Conservation (phyloP, 2,797 vertebrate species). For the Xyrichtys novacula region DNA sequence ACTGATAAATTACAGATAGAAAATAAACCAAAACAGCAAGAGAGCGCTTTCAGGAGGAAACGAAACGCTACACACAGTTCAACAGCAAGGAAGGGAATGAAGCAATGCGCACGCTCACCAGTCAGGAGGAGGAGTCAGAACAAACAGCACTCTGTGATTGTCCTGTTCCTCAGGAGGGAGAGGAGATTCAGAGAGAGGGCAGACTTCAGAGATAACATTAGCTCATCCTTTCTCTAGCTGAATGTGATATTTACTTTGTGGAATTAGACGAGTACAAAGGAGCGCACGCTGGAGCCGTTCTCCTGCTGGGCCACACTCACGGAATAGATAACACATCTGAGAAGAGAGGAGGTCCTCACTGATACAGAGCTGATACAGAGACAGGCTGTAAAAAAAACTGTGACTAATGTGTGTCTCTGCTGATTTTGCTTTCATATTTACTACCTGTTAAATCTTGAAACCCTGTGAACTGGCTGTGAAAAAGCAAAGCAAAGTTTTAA, state of each 20-base stretch:
- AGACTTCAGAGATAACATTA: slow-evolving; percentile 17
- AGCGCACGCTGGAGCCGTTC: not conserved
- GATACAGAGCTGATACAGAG: no score
- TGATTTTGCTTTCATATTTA: not conserved
- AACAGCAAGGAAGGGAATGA: no score
- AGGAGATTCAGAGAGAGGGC: slow-evolving; percentile 3
- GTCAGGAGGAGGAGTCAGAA: no score
- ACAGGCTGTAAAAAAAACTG: no score
- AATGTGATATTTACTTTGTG: slow-evolving; percentile 35
- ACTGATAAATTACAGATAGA: no score
- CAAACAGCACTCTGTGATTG: slow-evolving; percentile 3
- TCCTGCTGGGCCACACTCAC: not conserved
- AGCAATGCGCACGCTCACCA: no score
- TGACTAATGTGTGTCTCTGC: not conserved
- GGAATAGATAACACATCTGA: not conserved
- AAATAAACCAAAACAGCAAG: no score
- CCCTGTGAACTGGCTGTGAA: no score
- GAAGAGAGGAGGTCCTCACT: no score
- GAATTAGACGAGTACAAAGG: slow-evolving; percentile 30
- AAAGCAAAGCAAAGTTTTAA: not conserved
- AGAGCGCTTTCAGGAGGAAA: no score
- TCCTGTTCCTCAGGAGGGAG: slow-evolving; percentile 10
- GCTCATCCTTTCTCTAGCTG: slow-evolving; percentile 15
- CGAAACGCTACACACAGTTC: no score
- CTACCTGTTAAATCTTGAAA: not conserved